Evolutionary conservation across 2,797 vertebrate genomes (phyloP).

Genomic region (Momotus momota): DNA sequence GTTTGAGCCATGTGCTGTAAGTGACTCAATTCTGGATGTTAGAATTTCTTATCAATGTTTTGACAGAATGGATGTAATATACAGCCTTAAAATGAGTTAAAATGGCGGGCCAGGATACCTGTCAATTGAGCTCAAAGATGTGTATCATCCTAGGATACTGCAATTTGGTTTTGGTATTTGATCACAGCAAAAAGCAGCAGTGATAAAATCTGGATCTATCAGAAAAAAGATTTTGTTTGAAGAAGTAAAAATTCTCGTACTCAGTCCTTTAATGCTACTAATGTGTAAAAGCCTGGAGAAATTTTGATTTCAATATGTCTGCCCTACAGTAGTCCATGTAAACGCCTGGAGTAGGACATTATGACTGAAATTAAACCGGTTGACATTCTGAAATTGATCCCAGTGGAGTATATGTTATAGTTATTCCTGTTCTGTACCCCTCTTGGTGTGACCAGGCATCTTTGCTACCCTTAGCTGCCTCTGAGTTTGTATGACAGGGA

Average conservation of each 20-base stretch:
- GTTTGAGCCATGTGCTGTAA: neutral
- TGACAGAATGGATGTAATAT: neutral
- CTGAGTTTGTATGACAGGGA: neutral
- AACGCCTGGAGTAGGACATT: neutral
- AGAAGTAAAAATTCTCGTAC: neutral
- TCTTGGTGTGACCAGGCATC: neutral
- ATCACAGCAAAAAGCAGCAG: neutral
- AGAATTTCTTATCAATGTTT: slow-evolving; percentile 42
- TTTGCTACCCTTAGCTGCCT: neutral
- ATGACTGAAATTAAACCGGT: neutral
- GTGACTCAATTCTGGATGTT: neutral
- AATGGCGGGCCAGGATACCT: neutral
- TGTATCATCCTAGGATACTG: neutral
- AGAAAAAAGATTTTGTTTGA: neutral
- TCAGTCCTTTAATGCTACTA: neutral
- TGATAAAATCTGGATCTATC: neutral
- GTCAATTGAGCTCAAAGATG: neutral
- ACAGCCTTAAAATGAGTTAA: neutral
- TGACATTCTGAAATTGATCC: neutral
- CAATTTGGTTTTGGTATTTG: neutral
- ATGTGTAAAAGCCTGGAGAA: neutral
- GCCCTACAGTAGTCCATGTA: neutral
- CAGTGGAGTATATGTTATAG: neutral
- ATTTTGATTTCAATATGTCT: neutral
- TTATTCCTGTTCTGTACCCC: neutral